These are phyloP conservation scores for Serripes groenlandicus DNA, from an alignment of 2,888 invertebrate genomes.

Conservation along the genomic window DNA sequence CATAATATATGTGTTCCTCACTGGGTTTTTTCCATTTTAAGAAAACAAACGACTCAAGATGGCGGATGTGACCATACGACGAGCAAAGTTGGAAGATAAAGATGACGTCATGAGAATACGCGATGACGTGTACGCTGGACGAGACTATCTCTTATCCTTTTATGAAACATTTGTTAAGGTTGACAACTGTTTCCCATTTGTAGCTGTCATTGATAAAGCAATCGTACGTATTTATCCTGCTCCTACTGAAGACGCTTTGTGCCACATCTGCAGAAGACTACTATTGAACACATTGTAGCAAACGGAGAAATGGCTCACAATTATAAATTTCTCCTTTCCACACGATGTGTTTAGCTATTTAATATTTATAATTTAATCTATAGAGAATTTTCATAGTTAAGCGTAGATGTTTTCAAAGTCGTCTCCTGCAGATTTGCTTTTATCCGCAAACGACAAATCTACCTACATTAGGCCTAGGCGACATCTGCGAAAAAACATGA, in stretches of 20 bases:
- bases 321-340: background rate
- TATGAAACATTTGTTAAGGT: background rate
- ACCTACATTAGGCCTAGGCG: too few relatives aligned
- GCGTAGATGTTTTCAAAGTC: too few relatives aligned
- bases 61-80: background rate
- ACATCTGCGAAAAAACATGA: too few relatives aligned
- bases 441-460: too few relatives aligned
- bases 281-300: background rate
- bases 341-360: background rate
- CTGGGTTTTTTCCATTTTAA: too few relatives aligned
- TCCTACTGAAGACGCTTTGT: too few relatives aligned
- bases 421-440: too few relatives aligned
- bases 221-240: background rate
- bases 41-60: too few relatives aligned
- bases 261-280: too few relatives aligned
- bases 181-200: slow-evolving; percentile 7
- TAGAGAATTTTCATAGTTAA: too few relatives aligned
- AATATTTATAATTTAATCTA: too few relatives aligned
- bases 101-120: background rate
- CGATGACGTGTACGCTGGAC: slow-evolving; percentile 1
- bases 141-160: slow-evolving; percentile 5
- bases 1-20: too few relatives aligned
- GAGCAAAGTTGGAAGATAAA: background rate
- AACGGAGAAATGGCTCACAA: background rate
- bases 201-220: background rate